A percentile compares a stretch with the other conserved stretches of the same genome.
phyloP scores from a whole-genome alignment of 2,113 vertebrate species.

The Pangasianodon hypophthalmus region DNA sequence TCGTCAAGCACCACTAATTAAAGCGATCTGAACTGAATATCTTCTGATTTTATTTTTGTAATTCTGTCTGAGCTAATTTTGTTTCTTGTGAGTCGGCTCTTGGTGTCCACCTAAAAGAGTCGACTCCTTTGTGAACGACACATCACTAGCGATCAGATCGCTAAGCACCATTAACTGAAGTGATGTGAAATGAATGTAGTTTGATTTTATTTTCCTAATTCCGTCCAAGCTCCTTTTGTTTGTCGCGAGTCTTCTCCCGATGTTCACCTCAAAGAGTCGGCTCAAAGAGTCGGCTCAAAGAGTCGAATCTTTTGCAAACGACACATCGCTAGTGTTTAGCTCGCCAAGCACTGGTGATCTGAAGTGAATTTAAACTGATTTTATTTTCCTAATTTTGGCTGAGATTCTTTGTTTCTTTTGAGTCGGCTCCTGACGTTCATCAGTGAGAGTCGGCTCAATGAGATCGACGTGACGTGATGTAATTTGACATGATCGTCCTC shows the following conservation, averaged over 20 bases:
- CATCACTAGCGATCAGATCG: too few species aligned
- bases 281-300: neutral
- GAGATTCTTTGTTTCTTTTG: neutral
- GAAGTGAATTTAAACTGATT: neutral
- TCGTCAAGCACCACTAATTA: neutral
- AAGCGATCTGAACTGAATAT: neutral
- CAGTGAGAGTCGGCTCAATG: too few species aligned
- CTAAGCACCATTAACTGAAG: too few species aligned
- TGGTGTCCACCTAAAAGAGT: neutral
- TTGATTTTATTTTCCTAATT: neutral
- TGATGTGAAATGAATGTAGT: too few species aligned
- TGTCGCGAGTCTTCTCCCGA: neutral
- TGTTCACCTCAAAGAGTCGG: neutral
- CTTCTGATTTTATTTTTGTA: neutral
- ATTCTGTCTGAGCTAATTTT: neutral
- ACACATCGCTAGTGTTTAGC: neutral
- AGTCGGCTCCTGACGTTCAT: neutral
- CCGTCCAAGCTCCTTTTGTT: neutral
- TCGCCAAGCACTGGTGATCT: neutral
- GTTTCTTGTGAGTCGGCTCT: neutral
- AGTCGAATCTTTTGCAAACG: neutral
- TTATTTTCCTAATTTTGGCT: neutral
- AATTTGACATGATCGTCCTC: neutral
- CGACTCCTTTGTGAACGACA: too few species aligned
- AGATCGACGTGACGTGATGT: neutral